phyloP scores from a whole-genome alignment of 2,113 vertebrate species.

The Corythornis madagascariensis region DNA sequence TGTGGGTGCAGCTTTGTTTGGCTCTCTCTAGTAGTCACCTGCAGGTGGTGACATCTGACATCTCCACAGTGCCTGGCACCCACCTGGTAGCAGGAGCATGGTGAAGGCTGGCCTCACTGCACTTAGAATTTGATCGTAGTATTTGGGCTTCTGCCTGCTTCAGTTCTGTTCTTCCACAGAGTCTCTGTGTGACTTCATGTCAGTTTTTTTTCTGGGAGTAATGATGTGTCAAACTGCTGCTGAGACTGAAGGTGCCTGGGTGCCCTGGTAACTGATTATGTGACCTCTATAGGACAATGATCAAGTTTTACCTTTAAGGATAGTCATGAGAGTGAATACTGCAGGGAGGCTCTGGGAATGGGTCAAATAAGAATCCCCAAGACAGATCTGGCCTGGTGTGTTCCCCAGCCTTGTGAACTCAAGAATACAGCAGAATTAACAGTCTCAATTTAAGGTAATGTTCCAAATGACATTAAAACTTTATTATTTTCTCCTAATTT shows the following conservation, averaged over 20 bases:
- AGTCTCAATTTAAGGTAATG: background rate
- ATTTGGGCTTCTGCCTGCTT: background rate
- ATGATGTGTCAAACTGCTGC: background rate
- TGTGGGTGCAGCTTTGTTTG: background rate
- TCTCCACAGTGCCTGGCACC: background rate
- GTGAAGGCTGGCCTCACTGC: background rate
- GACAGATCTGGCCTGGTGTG: background rate
- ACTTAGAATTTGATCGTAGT: background rate
- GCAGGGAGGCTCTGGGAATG: background rate
- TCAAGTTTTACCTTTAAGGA: background rate
- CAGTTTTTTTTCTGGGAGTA: background rate
- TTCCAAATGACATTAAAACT: background rate
- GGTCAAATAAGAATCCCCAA: background rate
- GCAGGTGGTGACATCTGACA: background rate
- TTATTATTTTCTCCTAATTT: background rate
- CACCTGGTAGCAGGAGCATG: background rate
- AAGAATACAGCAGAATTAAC: constrained; percentile 54
- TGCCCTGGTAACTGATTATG: background rate
- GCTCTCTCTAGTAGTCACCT: background rate
- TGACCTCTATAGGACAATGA: background rate
- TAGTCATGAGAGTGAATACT: background rate
- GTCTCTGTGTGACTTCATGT: background rate
- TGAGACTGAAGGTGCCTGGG: background rate
- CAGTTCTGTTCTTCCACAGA: background rate
- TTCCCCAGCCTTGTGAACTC: background rate